Base-by-base conservation (phyloP, 2,888 invertebrate species). In the Sphaerophoria taeniata region DNA sequence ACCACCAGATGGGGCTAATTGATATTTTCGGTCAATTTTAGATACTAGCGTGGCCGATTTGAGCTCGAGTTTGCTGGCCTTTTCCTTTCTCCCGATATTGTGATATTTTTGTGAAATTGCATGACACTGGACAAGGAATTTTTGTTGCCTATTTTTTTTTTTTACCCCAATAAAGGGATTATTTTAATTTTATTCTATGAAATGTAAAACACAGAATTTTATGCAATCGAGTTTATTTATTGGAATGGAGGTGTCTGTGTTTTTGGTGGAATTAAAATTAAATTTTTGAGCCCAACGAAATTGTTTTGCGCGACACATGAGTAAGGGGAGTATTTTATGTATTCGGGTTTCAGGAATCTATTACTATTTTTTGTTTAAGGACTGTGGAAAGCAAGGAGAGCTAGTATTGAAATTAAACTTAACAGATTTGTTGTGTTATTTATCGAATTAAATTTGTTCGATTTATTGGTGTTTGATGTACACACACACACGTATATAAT, bases 1-100 rank as follows among this genome's bases (percentile, higher is more conserved):
- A 72, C 78, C 73, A 51, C 69, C 73, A 83, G 83, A 83, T 84
- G 84, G 75, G 67, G 65, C 75, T 75, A 79, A 84, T 84, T 84
- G 79, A 84, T 79, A 67, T 75, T 79, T 75, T 67, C 67, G 71
- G 84, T 67, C 69, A 84, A 55, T 79, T 67, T 67, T 51, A 63
- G 63, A 49, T 9, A 49, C 63, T 63, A 16, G 11, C 7, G 5
- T n/a, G 34, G n/a, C 14, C 36, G n/a, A 36, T 16, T 11, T 12
- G 12, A 53, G 14, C 14, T 0, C 14, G 6, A 33, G 11, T 9
- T 3, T 6, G 43, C 43, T 6, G 12, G 43, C 43, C 3, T 43
- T 6, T 7, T 12, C 4, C 5, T 4, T 12, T 11, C 6, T n/a
- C n/a, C 34, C 33, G 33, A 5, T 33, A 5, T 63, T 11, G 14